Evolutionary conservation across 1,140 invertebrate genomes (phyloP), one percentile per base, ranked within the genome.

Genomic region (Drosophila watanabei): DNA sequence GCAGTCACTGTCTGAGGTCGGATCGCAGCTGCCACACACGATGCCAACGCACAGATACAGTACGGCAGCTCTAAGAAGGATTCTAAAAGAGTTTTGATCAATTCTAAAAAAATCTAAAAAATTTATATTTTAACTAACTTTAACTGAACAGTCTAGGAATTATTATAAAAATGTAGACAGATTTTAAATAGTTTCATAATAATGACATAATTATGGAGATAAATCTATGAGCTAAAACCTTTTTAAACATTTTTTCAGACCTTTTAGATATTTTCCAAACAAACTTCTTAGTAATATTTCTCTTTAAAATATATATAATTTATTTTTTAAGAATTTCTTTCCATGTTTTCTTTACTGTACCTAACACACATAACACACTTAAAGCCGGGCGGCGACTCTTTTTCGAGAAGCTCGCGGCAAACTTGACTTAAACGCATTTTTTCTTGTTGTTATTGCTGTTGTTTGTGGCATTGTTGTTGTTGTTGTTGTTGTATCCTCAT

Each of bases 341-440:
- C 2, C 45, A 5, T n/a, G 13, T 4, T n/a, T 30, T 35, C 18
- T 32, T 5, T 6, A 69, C 68, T 71, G 68, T 69, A 28, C 6
- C 39, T 69, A 37, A 57, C 75, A 49, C 43, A 79, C 66, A 71
- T 58, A 60, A 51, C 66, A 43, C 60, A 73, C 70, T 58, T 37
- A 68, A 60, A 76, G 58, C 76, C 52, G 41, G 41, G 51, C 75
- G 76, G 76, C 68, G 56, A 59, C 66, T 63, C 79, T 80, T 78
- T 52, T 86, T 85, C 66, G 82, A 76, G 62, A 52, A 77, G 71
- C 71, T 73, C 57, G 48, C 69, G 60, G 75, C 75, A 75, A 73
- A 88, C 85, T 90, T 89, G 82, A 85, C 85, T 89, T 90, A 82
- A 89, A 89, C 85, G 81, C 86, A 89, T 88, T 89, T 88, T 85